Evolutionary conservation across 1,140 invertebrate genomes (phyloP), one percentile per base, ranked within the genome.

Genomic region (Ditylenchus dipsaci): DNA sequence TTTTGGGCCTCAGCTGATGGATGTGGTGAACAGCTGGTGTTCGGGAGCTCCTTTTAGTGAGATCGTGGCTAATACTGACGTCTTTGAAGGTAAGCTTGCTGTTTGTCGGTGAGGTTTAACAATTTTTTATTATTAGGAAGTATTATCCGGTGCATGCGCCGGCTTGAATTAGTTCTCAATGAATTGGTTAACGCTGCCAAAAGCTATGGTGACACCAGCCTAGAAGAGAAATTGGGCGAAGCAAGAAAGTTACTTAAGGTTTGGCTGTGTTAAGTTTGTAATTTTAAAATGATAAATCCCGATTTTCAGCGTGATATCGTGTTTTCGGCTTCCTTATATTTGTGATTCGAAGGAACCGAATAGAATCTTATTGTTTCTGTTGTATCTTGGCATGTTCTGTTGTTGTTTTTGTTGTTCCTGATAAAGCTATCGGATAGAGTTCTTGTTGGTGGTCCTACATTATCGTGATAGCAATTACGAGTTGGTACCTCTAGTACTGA

Each of bases 251-350:
- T 73, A 21, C 45, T 99, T 33, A 98, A 98, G 33, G 33, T 38
- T 38, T 38, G 33, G 11, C 3, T 5, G 11, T 38, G 33, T 38
- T 38, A 11, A 38, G 11, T 5, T 38, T 3, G 11, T 38, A 11
- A 11, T 38, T 38, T 38, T 38, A 5, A 5, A 38, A 38, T 38
- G 3, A 11, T n/a, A n/a, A n/a, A n/a, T n/a, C 33, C 11, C 11
- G 11, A 38, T 38, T 38, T 38, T 38, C 33, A 38, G 85, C 88
- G 95, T 75, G 95, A 98, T 83, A 99, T 98, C 85, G 92, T 97
- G 23, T 99, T 99, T 86, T 95, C 95, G 62, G 94, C 95, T 33
- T 96, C 93, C 84, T 88, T 99, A 15, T 99, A 99, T 86, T 88
- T 98, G 78, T 97, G 43, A 71, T 33, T 27, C 8, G 33, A 38